A percentile compares a stretch with the other conserved stretches of the same genome.
These are phyloP conservation scores for human DNA, from an alignment of 2,113 vertebrate species.

Conservation along the genomic window DNA sequence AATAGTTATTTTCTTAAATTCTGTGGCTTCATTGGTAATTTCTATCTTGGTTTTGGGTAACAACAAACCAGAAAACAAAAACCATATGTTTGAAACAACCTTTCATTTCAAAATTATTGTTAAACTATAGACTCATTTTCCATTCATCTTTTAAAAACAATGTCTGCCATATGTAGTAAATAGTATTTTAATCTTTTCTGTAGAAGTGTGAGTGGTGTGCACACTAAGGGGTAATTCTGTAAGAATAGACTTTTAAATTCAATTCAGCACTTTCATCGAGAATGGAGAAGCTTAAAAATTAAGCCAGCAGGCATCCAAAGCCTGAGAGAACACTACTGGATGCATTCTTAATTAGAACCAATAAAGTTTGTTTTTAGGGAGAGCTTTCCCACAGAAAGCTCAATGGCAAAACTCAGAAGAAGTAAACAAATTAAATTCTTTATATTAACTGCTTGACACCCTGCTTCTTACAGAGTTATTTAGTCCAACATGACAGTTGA, in stretches of 20 bases:
- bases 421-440: slow-evolving; percentile 75
- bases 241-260: slow-evolving; percentile 76
- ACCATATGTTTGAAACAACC: slow-evolving; percentile 23
- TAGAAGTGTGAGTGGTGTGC: slow-evolving; percentile 63
- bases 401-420: slow-evolving; percentile 67
- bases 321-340: slow-evolving; percentile 77
- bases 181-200: slow-evolving; percentile 73
- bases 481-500: slow-evolving; percentile 47
- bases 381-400: slow-evolving; percentile 68
- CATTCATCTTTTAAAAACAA: slow-evolving; percentile 61
- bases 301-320: slow-evolving; percentile 66
- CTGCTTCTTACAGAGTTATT: slow-evolving; percentile 60
- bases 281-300: slow-evolving; percentile 74
- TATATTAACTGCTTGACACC: slow-evolving; percentile 70
- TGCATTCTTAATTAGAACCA: slow-evolving; percentile 79
- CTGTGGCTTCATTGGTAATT: background rate
- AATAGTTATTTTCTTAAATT: slow-evolving; percentile 33
- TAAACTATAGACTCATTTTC: slow-evolving; percentile 66
- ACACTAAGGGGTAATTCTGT: slow-evolving; percentile 69
- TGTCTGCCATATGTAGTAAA: slow-evolving; percentile 67
- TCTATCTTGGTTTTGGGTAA: slow-evolving; percentile 30
- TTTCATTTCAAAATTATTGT: slow-evolving; percentile 63
- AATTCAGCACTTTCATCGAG: slow-evolving; percentile 75
- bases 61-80: slow-evolving; percentile 5
- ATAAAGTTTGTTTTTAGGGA: slow-evolving; percentile 76